Conservation (phyloP, 2,797 vertebrate species). For the Anisognathus igniventris region DNA sequence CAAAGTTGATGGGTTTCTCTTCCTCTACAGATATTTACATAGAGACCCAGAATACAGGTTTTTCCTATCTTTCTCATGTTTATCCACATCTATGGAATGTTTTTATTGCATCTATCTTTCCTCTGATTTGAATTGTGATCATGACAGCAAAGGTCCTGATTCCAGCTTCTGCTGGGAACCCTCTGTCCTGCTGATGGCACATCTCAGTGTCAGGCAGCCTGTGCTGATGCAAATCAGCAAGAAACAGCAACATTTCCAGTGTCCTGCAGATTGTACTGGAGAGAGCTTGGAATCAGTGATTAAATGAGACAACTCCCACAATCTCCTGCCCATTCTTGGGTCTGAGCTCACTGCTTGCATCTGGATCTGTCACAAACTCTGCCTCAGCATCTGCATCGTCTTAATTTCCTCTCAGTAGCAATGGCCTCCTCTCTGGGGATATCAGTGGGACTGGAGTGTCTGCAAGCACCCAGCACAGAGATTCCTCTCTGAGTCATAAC, state of each 20-base stretch:
- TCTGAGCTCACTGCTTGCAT: background rate
- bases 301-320: background rate
- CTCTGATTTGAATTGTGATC: background rate
- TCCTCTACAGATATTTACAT: background rate
- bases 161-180: background rate
- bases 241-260: background rate
- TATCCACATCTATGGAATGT: background rate
- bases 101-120: background rate
- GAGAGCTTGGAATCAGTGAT: background rate
- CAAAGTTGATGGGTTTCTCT: background rate
- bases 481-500: conserved; percentile 27
- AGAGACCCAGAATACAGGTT: background rate
- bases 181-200: background rate
- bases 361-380: background rate
- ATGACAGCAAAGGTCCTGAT: background rate
- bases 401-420: background rate
- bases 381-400: background rate
- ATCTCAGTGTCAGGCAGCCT: background rate
- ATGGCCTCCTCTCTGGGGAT: background rate
- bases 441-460: background rate
- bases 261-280: background rate
- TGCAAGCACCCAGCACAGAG: background rate
- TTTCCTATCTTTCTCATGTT: background rate
- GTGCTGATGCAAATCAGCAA: background rate
- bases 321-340: background rate